Percentiles rank a stretch among this genome's conserved stretches.
Conservation (phyloP, 2,113 vertebrate species). For the Ophiodon elongatus region DNA sequence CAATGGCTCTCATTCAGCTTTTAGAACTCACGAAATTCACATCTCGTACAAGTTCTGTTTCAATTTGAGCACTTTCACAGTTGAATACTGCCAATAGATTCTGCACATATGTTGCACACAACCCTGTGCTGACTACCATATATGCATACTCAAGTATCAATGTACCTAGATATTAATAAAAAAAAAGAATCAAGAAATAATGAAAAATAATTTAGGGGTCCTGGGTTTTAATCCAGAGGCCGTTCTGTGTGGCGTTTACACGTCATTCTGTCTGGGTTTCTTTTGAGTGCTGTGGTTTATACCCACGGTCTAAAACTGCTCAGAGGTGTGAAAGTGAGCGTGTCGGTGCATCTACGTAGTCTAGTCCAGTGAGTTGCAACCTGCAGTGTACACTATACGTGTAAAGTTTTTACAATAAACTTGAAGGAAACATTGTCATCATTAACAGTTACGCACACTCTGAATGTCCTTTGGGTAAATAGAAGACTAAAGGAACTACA, state of each 20-base stretch:
- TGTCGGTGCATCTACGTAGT: background rate
- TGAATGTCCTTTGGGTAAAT: background rate
- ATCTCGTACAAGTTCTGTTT: constrained; percentile 17
- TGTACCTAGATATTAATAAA: background rate
- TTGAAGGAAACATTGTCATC: background rate
- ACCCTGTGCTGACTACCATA: background rate
- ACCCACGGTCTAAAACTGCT: background rate
- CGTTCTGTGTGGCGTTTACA: background rate
- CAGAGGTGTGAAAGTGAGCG: background rate
- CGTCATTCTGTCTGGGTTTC: constrained; percentile 18
- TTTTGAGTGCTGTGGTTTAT: background rate
- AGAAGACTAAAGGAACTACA: background rate
- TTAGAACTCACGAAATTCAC: constrained; percentile 34
- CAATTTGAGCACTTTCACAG: background rate
- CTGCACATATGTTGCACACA: background rate
- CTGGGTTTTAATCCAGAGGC: background rate
- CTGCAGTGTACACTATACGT: background rate
- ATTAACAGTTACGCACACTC: background rate
- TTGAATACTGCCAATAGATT: background rate
- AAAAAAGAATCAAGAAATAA: background rate
- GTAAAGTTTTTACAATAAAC: background rate
- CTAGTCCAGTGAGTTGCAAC: background rate
- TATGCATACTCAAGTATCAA: background rate
- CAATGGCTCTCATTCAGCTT: constrained; percentile 71
- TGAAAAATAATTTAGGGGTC: background rate